These are phyloP conservation scores for Catharus bicknelli DNA, from an alignment of 2,113 vertebrate genomes.

Conservation along the genomic window DNA sequence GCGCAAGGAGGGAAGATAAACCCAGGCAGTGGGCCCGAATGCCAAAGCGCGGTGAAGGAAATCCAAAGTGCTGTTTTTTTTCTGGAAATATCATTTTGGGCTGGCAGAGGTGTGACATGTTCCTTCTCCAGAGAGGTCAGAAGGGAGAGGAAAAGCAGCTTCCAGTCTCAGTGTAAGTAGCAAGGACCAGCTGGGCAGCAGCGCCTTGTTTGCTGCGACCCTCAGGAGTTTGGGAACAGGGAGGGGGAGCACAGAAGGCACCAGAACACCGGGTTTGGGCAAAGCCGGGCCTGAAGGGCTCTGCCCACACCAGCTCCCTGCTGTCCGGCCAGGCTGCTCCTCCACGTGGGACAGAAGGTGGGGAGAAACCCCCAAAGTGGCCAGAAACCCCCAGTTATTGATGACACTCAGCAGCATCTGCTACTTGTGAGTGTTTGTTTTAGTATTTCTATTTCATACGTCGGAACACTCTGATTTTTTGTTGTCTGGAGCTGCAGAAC, in stretches of 20 bases:
- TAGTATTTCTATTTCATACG: constrained; percentile 60
- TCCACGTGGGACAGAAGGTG: not conserved
- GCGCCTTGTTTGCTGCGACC: not conserved
- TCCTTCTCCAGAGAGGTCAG: not conserved
- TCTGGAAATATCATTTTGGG: not conserved
- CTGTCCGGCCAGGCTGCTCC: not conserved
- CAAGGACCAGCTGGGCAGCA: not conserved
- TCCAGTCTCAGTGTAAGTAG: not conserved
- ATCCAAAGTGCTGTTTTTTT: not conserved
- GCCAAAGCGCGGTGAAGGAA: not conserved
- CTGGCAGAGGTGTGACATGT: not conserved
- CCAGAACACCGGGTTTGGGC: rapidly evolving
- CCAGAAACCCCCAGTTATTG: constrained; percentile 52
- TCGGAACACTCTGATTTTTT: constrained; percentile 31
- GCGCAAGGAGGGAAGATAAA: not conserved
- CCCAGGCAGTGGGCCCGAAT: not conserved
- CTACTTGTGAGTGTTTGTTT: constrained; percentile 64
- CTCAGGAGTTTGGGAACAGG: not conserved
- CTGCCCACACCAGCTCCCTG: not conserved
- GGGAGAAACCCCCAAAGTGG: not conserved
- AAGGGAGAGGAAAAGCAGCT: not conserved
- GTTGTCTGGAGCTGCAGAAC: constrained; percentile 39
- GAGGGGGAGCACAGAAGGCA: not conserved
- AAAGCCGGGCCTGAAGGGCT: not conserved
- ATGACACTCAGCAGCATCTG: constrained; percentile 68